These are phyloP conservation scores for Diabrotica balteata DNA, from an alignment of 2,888 invertebrate species.

Conservation along the genomic window DNA sequence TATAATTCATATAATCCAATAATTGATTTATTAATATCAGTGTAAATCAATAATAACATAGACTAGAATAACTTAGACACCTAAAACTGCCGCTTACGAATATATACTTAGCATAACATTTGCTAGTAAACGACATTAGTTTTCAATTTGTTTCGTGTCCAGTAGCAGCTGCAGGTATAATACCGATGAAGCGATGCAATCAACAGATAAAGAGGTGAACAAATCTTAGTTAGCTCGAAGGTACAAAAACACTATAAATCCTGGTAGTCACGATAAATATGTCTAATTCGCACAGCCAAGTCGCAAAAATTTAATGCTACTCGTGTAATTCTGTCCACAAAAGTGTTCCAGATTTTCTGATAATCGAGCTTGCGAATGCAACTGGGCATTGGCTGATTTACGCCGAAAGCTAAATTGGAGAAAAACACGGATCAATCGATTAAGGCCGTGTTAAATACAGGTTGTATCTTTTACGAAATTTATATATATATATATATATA, in stretches of 20 bases:
- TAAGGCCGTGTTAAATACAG: conserved; percentile 9
- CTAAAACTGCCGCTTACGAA: too few species aligned
- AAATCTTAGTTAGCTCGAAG: conserved; percentile 39
- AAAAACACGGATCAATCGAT: conserved; percentile 28
- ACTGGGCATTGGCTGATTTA: conserved; percentile 37
- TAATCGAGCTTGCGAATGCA: conserved; percentile 41
- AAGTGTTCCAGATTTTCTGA: conserved; percentile 45
- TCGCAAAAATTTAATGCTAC: conserved; percentile 40
- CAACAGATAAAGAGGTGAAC: conserved; percentile 33
- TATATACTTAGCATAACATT: not conserved
- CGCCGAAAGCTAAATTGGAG: conserved; percentile 26
- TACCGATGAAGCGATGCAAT: conserved; percentile 28
- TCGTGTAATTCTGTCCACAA: conserved; percentile 42
- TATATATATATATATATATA: too few species aligned
- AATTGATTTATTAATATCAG: too few species aligned
- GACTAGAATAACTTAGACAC: too few species aligned
- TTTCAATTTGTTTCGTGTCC: conserved; percentile 34
- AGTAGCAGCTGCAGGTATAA: conserved; percentile 29
- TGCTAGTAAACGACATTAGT: conserved; percentile 15
- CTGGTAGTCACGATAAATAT: conserved; percentile 46
- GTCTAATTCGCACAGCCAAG: conserved; percentile 39
- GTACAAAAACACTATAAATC: conserved; percentile 51
- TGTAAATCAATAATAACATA: too few species aligned
- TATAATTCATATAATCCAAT: too few species aligned
- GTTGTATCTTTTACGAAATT: too few species aligned